Percentiles rank a stretch among this genome's conserved stretches.
Conservation (phyloP, 2,113 vertebrate genomes). For the Steatornis caripensis region DNA sequence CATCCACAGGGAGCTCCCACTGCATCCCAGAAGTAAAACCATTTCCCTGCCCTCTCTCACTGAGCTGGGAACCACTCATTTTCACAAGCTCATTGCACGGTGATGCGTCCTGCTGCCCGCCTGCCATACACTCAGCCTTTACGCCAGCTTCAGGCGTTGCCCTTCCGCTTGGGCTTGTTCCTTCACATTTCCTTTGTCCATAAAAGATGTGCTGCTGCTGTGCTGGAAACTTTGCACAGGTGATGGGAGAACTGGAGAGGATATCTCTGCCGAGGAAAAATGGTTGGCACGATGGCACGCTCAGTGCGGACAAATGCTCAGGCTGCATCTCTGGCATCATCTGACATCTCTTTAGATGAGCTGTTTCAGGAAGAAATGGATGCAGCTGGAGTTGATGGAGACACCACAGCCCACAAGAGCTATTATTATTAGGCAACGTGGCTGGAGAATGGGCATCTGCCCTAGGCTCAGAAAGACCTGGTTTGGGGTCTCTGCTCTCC, state of each 20-base stretch:
- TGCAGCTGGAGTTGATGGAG: neutral
- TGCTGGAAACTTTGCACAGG: neutral
- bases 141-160: fast-evolving
- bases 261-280: neutral
- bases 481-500: neutral
- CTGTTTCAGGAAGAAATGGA: neutral
- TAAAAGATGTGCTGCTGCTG: neutral
- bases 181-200: neutral
- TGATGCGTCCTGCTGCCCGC: fast-evolving
- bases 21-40: neutral
- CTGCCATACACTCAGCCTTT: neutral
- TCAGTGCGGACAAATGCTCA: neutral
- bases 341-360: neutral
- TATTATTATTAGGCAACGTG: neutral
- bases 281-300: fast-evolving
- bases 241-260: neutral
- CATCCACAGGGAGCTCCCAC: neutral
- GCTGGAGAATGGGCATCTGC: neutral
- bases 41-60: neutral
- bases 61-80: neutral
- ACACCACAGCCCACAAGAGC: neutral
- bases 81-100: neutral
- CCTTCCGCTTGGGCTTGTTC: neutral
- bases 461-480: neutral
- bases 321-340: neutral